Conservation (phyloP, 2,797 vertebrate species). For the Phataginus tetradactyla region DNA sequence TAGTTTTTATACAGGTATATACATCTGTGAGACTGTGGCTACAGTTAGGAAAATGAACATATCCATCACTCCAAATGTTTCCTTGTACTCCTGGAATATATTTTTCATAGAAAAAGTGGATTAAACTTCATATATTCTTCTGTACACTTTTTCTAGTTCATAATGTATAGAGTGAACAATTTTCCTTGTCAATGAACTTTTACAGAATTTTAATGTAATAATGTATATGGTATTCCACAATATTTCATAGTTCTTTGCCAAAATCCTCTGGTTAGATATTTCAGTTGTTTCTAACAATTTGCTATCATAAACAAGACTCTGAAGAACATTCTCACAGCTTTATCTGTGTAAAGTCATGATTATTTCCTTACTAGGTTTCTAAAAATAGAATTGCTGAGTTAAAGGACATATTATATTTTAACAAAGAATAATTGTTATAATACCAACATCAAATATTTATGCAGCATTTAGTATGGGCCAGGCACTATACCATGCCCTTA, state of each 20-base stretch:
- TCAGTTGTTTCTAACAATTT: background rate
- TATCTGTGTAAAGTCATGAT: background rate
- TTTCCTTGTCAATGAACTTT: background rate
- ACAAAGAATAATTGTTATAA: background rate
- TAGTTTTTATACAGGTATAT: background rate
- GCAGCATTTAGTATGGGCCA: background rate
- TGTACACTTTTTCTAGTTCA: background rate
- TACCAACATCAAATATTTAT: conserved; percentile 7
- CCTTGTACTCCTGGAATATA: background rate
- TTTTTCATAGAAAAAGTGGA: background rate
- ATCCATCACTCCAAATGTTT: background rate
- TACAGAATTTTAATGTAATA: background rate
- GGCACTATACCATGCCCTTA: background rate
- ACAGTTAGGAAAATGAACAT: background rate
- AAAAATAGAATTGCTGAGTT: background rate
- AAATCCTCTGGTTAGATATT: background rate
- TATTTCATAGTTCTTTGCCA: background rate
- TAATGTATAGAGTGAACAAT: background rate
- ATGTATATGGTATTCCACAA: background rate
- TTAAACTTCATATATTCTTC: conserved; percentile 11
- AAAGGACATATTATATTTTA: background rate
- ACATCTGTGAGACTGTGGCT: background rate
- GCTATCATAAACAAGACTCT: background rate
- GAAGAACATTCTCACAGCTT: conserved; percentile 8
- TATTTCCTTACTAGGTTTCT: conserved; percentile 1